Evolutionary conservation across 2,113 vertebrate genomes (phyloP).

Genomic region (Tetrao urogallus): DNA sequence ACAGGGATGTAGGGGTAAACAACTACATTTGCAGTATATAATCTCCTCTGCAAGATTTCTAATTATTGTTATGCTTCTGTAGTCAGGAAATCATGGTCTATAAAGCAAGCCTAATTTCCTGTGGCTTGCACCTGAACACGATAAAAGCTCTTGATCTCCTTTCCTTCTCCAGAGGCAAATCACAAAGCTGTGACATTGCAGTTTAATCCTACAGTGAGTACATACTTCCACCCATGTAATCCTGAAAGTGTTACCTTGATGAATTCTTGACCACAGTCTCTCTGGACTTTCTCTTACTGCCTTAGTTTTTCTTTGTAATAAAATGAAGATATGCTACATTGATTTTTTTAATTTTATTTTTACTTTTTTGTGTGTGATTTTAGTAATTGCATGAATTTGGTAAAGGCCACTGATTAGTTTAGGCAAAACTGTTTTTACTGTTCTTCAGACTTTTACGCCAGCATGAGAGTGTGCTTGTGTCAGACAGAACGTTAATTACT

Average conservation of each 20-base stretch:
- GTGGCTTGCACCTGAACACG: conserved; percentile 67
- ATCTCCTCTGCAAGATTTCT: conserved; percentile 59
- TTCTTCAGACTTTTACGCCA: background rate
- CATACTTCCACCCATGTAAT: conserved; percentile 20
- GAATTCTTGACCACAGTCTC: conserved; percentile 26
- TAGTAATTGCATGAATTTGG: background rate
- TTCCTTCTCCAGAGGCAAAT: conserved; percentile 66
- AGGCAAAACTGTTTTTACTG: background rate
- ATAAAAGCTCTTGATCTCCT: conserved; percentile 71
- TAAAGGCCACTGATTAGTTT: conserved; percentile 23
- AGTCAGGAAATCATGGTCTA: conserved; percentile 70
- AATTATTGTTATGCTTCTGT: conserved; percentile 68
- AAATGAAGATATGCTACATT: conserved; percentile 8
- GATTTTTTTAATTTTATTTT: background rate
- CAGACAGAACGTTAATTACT: conserved; percentile 52
- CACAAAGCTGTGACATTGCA: conserved; percentile 46
- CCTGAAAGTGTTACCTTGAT: conserved; percentile 43
- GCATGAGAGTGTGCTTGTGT: background rate
- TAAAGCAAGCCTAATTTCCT: conserved; percentile 72
- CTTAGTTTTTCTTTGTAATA: background rate
- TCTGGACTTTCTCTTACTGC: background rate
- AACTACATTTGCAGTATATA: conserved; percentile 52
- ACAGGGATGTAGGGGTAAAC: conserved; percentile 33
- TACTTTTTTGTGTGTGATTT: background rate
- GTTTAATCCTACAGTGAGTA: conserved; percentile 45